Evolutionary conservation across 2,888 invertebrate genomes (phyloP).

Genomic region (Amorpha juglandis): DNA sequence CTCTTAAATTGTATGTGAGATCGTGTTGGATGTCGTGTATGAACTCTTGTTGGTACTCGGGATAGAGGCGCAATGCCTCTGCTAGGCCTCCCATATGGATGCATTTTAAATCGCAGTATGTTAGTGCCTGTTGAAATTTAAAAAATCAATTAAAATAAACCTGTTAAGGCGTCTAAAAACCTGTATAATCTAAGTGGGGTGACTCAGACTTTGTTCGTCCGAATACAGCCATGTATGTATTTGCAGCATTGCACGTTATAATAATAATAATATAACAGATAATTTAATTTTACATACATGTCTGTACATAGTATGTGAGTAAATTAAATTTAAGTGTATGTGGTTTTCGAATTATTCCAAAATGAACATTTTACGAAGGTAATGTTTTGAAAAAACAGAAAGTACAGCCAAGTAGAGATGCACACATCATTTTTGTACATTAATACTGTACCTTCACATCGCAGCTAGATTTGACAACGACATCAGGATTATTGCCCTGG

Average conservation of each 20-base stretch:
- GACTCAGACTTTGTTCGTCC: too few relatives aligned
- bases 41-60: constrained; percentile 97
- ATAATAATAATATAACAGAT: too few relatives aligned
- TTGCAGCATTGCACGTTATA: too few relatives aligned
- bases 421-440: background rate
- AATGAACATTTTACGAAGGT: background rate
- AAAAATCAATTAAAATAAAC: background rate
- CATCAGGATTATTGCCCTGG: constrained; percentile 87
- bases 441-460: constrained; percentile 88
- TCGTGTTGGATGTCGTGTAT: constrained; percentile 97
- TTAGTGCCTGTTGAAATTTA: constrained; percentile 88
- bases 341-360: too few relatives aligned
- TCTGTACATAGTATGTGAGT: too few relatives aligned
- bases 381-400: background rate
- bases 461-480: constrained; percentile 95
- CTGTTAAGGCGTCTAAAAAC: too few relatives aligned
- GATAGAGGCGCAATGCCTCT: constrained; percentile 94
- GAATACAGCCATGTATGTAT: too few relatives aligned
- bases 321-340: too few relatives aligned
- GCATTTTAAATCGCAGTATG: constrained; percentile 98
- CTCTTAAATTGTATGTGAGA: constrained; percentile 96
- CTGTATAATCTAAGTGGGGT: too few relatives aligned
- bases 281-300: too few relatives aligned
- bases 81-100: constrained; percentile 95
- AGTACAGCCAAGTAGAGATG: background rate